Percentiles rank a stretch among this genome's conserved stretches.
These are phyloP conservation scores for Eueides isabella DNA, from an alignment of 1,140 invertebrate species.

Conservation along the genomic window DNA sequence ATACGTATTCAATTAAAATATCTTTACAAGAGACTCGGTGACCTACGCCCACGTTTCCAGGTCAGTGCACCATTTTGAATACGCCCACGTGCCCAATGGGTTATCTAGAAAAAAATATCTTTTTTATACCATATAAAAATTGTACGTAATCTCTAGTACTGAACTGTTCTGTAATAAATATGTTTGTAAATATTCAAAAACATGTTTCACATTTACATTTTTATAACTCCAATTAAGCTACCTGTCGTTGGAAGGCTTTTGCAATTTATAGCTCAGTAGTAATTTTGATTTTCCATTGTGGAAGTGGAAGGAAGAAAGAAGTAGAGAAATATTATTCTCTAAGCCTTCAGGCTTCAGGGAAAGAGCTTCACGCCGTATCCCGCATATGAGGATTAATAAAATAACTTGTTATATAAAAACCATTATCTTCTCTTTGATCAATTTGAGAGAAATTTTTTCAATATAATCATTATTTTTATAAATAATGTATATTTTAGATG, in stretches of 20 bases:
- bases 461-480: no score
- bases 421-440: no score
- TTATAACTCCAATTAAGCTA: conserved; percentile 1
- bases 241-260: neutral
- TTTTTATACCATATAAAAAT: neutral
- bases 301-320: neutral
- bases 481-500: no score
- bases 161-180: neutral
- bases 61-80: neutral
- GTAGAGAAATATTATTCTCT: no score
- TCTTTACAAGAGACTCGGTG: conserved; percentile 1
- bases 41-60: conserved; percentile 3
- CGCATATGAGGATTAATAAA: no score
- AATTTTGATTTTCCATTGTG: neutral
- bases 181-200: conserved; percentile 6
- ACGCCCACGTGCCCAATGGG: neutral
- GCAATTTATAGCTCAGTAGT: neutral
- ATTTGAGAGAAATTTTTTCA: no score
- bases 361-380: no score
- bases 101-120: conserved; percentile 9
- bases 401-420: no score
- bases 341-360: no score
- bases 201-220: conserved; percentile 5
- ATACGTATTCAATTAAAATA: conserved; percentile 5
- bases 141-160: conserved; percentile 2